Evolutionary conservation across 2,797 vertebrate genomes (phyloP), one percentile per base, ranked within the genome.

Genomic region (Melanotaenia boesemani): DNA sequence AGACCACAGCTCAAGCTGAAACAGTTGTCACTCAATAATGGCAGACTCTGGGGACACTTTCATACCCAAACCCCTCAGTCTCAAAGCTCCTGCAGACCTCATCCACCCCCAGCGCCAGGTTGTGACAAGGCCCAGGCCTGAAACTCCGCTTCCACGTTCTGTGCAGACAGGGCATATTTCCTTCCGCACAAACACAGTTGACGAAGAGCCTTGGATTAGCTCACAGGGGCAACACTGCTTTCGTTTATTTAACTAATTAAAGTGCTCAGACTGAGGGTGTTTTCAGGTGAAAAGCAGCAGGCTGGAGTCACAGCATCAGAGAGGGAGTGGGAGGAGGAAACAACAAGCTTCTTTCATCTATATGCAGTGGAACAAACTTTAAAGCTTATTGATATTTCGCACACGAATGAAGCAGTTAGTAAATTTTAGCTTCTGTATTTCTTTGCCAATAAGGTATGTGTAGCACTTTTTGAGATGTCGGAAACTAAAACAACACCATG

Each of bases 191-290:
- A 85, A 86, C 88, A 80, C 55, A 73, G 79, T 63, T 76, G 70
- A 83, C 79, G 65, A 88, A 82, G 80, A 81, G 77, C 78, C 46
- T 79, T 71, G 78, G 79, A 79, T 87, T 81, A 62, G 78, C 83
- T 86, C 80, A 72, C 78, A 52, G 75, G 74, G 77, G 83, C 41
- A 85, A 89, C 85, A 77, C 82, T 48, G 70, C 81, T 72, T 80
- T 66, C 44, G 89, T 93, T 94, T 92, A 91, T 91, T 89, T 91
- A 88, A 91, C 85, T 92, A 90, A 92, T 93, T 92, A 89, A 80
- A 89, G 70, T 15, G 86, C 89, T 91, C 89, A 88, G 86, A 85
- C 82, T 12, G 73, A 44, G 76, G 61, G 67, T 59, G 81, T 80
- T 76, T 81, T 62, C 20, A 18, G 61, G 77, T 84, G 79, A 86